Evolutionary conservation across 2,888 invertebrate genomes (phyloP).

Genomic region (Pasiphila rectangulata): DNA sequence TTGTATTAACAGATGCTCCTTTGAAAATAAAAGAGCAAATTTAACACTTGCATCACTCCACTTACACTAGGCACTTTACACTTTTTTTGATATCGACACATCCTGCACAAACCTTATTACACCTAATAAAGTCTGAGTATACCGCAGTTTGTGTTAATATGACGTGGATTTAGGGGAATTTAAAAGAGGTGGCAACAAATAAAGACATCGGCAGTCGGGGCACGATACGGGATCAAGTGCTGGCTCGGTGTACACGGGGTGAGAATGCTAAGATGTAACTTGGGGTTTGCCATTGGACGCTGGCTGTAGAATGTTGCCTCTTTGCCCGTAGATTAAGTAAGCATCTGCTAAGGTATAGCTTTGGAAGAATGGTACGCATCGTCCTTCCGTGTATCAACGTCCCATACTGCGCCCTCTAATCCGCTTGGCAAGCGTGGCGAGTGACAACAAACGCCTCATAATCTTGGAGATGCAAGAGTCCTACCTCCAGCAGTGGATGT

Average conservation of each 20-base stretch:
- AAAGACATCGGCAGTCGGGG: constrained; percentile 73
- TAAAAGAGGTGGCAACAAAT: constrained; percentile 68
- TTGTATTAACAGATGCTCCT: too few species aligned
- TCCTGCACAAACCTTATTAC: constrained; percentile 26
- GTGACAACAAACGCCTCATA: too few species aligned
- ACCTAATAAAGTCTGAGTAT: constrained; percentile 24
- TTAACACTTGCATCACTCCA: background rate
- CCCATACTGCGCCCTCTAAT: too few species aligned
- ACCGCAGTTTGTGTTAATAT: constrained; percentile 36
- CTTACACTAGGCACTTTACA: background rate
- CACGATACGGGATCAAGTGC: constrained; percentile 77
- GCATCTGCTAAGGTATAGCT: too few species aligned
- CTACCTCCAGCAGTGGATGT: too few species aligned
- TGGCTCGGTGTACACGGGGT: constrained; percentile 47
- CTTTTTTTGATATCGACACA: constrained; percentile 6
- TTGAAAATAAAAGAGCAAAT: too few species aligned
- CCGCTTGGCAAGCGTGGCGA: too few species aligned
- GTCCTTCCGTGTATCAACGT: too few species aligned
- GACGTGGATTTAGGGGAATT: constrained; percentile 44
- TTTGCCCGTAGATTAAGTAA: too few species aligned
- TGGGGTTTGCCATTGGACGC: background rate
- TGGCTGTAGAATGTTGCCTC: too few species aligned
- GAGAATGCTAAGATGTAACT: constrained; percentile 21
- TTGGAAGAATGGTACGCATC: too few species aligned
- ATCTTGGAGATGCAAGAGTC: too few species aligned